Conservation (phyloP, 2,113 vertebrate genomes). For the Petromus typicus region DNA sequence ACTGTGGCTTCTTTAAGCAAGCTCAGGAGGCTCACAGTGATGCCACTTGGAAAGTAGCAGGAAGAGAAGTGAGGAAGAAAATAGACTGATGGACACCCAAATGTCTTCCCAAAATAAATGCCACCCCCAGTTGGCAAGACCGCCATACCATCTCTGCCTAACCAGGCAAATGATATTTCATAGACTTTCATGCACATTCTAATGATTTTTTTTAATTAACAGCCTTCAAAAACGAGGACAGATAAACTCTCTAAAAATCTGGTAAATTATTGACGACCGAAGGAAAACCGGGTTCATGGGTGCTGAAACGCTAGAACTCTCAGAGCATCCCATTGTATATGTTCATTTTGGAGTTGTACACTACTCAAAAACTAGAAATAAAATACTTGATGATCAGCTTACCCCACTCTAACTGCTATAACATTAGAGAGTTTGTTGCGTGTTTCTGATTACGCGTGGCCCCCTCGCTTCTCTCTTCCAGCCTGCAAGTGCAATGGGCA, state of each 20-base stretch:
- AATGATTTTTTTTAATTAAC: conserved; percentile 1
- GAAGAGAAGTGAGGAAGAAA: neutral
- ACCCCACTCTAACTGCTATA: neutral
- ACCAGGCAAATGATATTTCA: neutral
- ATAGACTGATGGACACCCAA: neutral
- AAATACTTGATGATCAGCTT: neutral
- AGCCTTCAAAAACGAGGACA: neutral
- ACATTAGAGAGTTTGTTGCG: neutral
- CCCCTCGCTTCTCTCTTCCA: conserved; percentile 74
- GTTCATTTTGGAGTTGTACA: neutral
- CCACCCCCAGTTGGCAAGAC: neutral
- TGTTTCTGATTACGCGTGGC: conserved; percentile 25
- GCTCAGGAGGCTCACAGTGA: neutral
- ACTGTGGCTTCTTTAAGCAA: neutral
- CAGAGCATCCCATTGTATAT: neutral
- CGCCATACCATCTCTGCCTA: neutral
- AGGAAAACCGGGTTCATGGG: neutral
- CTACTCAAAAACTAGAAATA: neutral
- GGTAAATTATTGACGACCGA: neutral
- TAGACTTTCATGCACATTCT: neutral
- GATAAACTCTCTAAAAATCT: neutral
- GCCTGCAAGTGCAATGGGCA: conserved; percentile 97
- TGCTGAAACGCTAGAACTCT: neutral
- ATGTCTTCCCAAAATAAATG: conserved; percentile 12
- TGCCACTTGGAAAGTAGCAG: neutral